Conservation (phyloP, 2,113 vertebrate genomes). For the Cricetomys ansorgei region DNA sequence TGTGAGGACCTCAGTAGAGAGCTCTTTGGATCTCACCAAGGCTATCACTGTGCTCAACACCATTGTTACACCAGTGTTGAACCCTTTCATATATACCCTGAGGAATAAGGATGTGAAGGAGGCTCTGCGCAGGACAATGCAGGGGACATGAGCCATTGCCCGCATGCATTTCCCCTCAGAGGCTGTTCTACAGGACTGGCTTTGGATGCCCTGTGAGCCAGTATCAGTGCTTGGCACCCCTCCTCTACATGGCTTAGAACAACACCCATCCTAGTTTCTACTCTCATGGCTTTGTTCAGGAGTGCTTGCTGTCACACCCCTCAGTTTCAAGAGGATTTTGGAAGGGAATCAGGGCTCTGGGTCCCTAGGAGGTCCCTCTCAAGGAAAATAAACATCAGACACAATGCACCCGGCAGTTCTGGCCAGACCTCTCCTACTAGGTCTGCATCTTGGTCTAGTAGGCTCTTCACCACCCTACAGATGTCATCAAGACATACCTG, state of each 20-base stretch:
- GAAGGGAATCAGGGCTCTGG: background rate
- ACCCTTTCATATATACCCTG: constrained; percentile 37
- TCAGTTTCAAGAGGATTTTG: background rate
- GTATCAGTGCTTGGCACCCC: background rate
- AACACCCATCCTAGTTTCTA: background rate
- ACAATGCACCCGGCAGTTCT: background rate
- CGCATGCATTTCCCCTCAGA: rapidly evolving
- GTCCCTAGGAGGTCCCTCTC: background rate
- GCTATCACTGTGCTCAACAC: constrained; percentile 45
- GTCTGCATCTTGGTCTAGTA: too few species aligned
- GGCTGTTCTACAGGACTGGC: background rate
- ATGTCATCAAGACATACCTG: background rate
- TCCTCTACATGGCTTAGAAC: background rate
- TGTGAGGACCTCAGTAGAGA: constrained; percentile 32
- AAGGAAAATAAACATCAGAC: background rate
- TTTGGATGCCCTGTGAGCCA: background rate
- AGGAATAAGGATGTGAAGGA: constrained; percentile 37
- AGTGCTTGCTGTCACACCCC: background rate
- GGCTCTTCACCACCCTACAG: background rate
- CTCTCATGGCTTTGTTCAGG: background rate
- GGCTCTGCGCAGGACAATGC: background rate
- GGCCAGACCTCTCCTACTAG: too few species aligned
- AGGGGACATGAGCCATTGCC: background rate
- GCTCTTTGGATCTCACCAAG: constrained; percentile 47
- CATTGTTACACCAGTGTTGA: constrained; percentile 26